Evolutionary conservation across 2,888 invertebrate species (phyloP), one percentile per base, ranked within the genome.

Genomic region (Pheosia tremula): DNA sequence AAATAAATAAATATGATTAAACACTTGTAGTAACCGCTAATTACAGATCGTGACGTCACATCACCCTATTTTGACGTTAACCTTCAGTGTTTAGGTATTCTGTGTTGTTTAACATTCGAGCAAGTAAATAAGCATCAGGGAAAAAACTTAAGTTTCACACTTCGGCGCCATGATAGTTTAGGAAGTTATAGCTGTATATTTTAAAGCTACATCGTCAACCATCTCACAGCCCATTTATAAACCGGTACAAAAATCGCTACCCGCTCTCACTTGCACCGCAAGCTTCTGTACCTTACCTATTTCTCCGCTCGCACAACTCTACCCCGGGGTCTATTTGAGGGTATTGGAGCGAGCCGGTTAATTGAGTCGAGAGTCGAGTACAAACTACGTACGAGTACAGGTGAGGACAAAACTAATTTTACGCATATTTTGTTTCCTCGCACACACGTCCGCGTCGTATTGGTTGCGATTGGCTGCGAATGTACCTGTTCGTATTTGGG

Each of bases 291-390:
- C 64, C 61, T 71, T 65, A 71, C 73, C 69, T 62, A 67, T 74
- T 66, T 69, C 74, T 73, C 72, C 69, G 64, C 61, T 66, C 59
- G 55, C 52, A 57, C 60, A 63, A 60, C 66, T 63, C 69, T 66
- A 74, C 79, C 74, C 70, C 65, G 70, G 78, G 80, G 71, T 70
- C 76, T 75, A 75, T 79, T 83, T 78, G 77, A 77, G 71, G 75
- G 80, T 82, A 82, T 81, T 75, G 81, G 65, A 78, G 74, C 78
- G 71, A 64, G 75, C 74, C 74, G 61, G 75, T 81, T 86, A 86
- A 85, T 86, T 85, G 81, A 84, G 81, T 79, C 77, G 76, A 78
- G 81, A 84, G 81, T 79, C 77, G 76, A 78, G 75, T 74, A 75
- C 67, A 68, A 69, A 68, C 72, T 77, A 70, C 74, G 74, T 68